phyloP scores from a whole-genome alignment of 2,113 vertebrate species.

The Trochalopteron elliotii region DNA sequence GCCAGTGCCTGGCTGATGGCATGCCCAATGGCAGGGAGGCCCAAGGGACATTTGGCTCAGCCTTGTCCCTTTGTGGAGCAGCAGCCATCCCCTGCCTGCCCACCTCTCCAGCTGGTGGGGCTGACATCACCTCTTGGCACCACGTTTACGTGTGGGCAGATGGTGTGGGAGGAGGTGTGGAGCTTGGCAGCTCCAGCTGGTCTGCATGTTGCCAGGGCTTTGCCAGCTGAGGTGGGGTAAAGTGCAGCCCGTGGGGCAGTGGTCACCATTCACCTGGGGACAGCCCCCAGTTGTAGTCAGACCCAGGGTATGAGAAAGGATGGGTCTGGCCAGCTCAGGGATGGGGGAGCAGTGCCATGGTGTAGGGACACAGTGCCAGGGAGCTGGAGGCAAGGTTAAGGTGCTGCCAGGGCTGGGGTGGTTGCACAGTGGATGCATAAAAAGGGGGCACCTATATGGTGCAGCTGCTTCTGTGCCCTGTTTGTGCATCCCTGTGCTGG shows the following conservation, averaged over 20 bases:
- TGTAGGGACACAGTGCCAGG: too few relatives aligned
- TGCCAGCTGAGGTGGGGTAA: not conserved
- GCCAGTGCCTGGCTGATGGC: not conserved
- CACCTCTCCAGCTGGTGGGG: not conserved
- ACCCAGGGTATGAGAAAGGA: fast-evolving
- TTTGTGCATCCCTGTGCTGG: fast-evolving
- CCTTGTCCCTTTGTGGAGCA: not conserved
- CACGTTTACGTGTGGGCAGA: not conserved
- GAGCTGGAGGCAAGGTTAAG: not conserved
- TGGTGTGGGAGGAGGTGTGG: not conserved
- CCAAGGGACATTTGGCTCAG: not conserved
- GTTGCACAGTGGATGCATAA: not conserved
- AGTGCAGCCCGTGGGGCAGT: fast-evolving
- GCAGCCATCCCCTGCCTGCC: fast-evolving
- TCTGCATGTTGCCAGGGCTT: fast-evolving
- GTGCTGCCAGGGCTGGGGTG: not conserved
- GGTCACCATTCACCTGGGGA: not conserved
- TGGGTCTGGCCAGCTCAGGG: not conserved
- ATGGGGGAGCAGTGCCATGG: fast-evolving
- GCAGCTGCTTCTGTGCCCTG: fast-evolving
- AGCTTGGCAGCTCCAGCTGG: not conserved
- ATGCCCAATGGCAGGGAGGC: fast-evolving
- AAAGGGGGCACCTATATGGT: fast-evolving
- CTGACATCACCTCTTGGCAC: constrained; percentile 46
- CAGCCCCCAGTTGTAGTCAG: not conserved